Base-by-base conservation (phyloP, 1,140 invertebrate species). In the Ooceraea biroi region DNA sequence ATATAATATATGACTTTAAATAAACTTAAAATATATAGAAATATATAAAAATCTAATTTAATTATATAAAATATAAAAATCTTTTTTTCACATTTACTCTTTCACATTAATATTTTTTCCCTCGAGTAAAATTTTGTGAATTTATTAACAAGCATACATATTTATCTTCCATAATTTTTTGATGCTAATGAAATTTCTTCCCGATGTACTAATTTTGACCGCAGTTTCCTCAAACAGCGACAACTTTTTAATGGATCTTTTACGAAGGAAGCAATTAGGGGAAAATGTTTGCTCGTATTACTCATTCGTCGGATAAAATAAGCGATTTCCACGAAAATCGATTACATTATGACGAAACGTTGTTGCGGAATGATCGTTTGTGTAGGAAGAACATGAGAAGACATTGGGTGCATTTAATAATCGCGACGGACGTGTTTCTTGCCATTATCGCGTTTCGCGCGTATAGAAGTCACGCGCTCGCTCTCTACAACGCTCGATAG, bases 381-480 rank as follows among this genome's bases (percentile, higher is more conserved):
- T 30, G 44, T 48, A 17, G 12, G 72, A 50, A 22, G 41, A n/a
- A n/a, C 0, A 19, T 27, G 22, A 14, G 44, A 1, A 57, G 52
- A 57, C 19, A 58, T 69, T 3, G 52, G 55, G 22, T 41, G 22
- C 41, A 44, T 71, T 69, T 68, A 46, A 69, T 57, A 27, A 12
- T 46, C 25, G 27, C 60, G 12, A 30, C 17, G 48, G 25, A 55
- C 36, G 36, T 68, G 25, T 82, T 74, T 83, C 48, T 44, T 36
- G 36, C 65, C 46, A 46, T 61, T 58, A 12, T 71, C 46, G 76
- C n/a, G 60, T 55, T 52, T 80, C 66, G 77, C 22, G 60, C 46
- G 71, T 71, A 57, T 46, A 46, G 57, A 69, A 57, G 63, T 78
- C 63, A 78, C 63, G 63, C 36, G 65, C 65, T 80, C 65, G 41